These are phyloP conservation scores for Bombyx mandarina DNA, from an alignment of 1,140 invertebrate genomes.

Conservation along the genomic window DNA sequence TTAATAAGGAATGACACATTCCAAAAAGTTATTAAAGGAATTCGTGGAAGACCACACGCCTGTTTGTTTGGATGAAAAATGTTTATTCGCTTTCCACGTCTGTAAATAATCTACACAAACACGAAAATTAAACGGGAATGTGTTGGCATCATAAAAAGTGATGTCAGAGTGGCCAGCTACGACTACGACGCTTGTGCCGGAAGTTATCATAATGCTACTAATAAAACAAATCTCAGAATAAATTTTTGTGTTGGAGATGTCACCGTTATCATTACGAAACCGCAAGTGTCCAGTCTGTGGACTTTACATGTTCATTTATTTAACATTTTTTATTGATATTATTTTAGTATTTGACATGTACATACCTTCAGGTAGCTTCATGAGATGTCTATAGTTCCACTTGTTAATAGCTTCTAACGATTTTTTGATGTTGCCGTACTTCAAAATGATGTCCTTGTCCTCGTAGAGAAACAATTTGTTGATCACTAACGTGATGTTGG, in stretches of 20 bases:
- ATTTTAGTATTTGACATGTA: too few species aligned
- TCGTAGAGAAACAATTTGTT: slow-evolving; percentile 76
- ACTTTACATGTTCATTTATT: too few species aligned
- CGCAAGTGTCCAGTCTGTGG: too few species aligned
- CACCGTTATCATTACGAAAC: too few species aligned
- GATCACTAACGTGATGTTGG: slow-evolving; percentile 78
- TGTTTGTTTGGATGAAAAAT: too few species aligned
- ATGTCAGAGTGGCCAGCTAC: slow-evolving; percentile 8
- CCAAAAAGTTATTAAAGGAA: too few species aligned
- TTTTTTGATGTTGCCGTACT: slow-evolving; percentile 76
- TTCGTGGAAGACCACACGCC: too few species aligned
- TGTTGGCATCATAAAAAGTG: neutral
- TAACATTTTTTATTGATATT: too few species aligned
- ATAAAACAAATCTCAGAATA: slow-evolving; percentile 14
- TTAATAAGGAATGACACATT: too few species aligned
- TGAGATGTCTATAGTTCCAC: slow-evolving; percentile 78
- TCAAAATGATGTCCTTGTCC: slow-evolving; percentile 74
- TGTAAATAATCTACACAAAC: too few species aligned
- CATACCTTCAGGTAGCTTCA: slow-evolving; percentile 52
- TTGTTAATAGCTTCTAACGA: slow-evolving; percentile 83
- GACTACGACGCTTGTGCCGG: slow-evolving; percentile 6
- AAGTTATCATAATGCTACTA: slow-evolving; percentile 16
- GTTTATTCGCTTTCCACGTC: too few species aligned
- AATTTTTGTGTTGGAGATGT: too few species aligned
- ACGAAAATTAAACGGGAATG: neutral